Evolutionary conservation across 1,140 invertebrate genomes (phyloP).

Genomic region (Drosophila repletoides): DNA sequence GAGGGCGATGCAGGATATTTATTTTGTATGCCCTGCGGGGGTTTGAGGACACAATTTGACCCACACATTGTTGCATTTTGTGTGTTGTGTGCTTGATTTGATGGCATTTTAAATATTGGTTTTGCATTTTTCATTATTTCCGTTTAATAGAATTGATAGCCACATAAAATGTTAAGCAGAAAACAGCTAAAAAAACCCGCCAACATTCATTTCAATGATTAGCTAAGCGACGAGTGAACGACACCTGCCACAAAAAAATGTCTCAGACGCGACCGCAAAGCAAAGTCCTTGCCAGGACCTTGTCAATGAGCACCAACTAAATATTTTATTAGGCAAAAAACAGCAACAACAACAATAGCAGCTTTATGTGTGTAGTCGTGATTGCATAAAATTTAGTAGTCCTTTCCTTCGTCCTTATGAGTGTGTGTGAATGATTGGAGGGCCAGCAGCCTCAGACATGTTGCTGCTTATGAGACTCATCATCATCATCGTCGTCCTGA

Average conservation of each 20-base stretch:
- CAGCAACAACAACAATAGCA: neutral
- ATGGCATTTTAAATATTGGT: slow-evolving; percentile 78
- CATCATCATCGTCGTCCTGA: slow-evolving; percentile 41
- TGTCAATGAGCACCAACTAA: slow-evolving; percentile 80
- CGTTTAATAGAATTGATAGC: slow-evolving; percentile 70
- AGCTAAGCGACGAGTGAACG: slow-evolving; percentile 41
- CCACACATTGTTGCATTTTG: slow-evolving; percentile 62
- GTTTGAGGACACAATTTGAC: slow-evolving; percentile 30
- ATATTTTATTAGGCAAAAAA: slow-evolving; percentile 78
- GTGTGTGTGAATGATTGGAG: slow-evolving; percentile 38
- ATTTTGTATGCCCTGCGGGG: neutral
- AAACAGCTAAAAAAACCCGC: too few species aligned
- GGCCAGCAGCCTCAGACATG: slow-evolving; percentile 56
- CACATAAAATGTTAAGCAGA: slow-evolving; percentile 40
- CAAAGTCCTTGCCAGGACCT: slow-evolving; percentile 39
- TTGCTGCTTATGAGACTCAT: slow-evolving; percentile 68
- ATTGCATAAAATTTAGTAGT: slow-evolving; percentile 78
- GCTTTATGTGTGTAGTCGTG: slow-evolving; percentile 61
- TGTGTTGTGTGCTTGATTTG: too few species aligned
- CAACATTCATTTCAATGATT: slow-evolving; percentile 40
- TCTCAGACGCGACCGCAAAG: slow-evolving; percentile 55
- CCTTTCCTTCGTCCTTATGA: slow-evolving; percentile 28
- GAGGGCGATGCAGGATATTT: neutral
- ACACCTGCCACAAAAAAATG: slow-evolving; percentile 52
- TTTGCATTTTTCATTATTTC: slow-evolving; percentile 74